Conservation (phyloP, 2,797 vertebrate species). For the Onychomys torridus region DNA sequence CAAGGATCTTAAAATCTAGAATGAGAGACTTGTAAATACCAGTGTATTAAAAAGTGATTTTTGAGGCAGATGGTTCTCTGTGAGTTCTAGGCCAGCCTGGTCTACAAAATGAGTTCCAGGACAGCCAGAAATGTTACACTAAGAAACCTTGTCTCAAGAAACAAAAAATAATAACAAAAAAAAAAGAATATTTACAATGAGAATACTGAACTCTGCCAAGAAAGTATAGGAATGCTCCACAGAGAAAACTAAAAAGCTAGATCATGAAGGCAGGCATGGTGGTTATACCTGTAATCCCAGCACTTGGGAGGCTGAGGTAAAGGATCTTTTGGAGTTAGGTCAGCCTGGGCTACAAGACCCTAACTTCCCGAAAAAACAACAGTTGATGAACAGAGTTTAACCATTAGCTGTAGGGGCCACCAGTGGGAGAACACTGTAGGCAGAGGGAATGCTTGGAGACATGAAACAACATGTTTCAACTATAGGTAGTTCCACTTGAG, state of each 20-base stretch:
- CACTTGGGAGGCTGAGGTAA: not conserved
- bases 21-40: not conserved
- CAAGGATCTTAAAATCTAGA: conserved; percentile 33
- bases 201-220: not conserved
- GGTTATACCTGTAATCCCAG: not conserved
- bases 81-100: not conserved
- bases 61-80: not conserved
- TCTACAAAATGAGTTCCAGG: not conserved
- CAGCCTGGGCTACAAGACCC: not conserved
- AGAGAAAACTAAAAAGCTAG: conserved; percentile 17
- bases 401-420: not conserved
- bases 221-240: conserved; percentile 4
- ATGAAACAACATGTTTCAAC: not conserved
- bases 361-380: not conserved
- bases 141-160: not conserved
- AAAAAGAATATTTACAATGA: not conserved
- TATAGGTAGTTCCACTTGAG: not conserved
- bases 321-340: not conserved
- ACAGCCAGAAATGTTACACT: not conserved
- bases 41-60: conserved; percentile 36
- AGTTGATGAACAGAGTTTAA: not conserved
- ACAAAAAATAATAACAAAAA: no score
- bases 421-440: not conserved
- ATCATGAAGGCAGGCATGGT: not conserved
- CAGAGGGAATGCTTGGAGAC: conserved; percentile 5